Base-by-base conservation (phyloP, 2,113 vertebrate species). In the Salminus brasiliensis region DNA sequence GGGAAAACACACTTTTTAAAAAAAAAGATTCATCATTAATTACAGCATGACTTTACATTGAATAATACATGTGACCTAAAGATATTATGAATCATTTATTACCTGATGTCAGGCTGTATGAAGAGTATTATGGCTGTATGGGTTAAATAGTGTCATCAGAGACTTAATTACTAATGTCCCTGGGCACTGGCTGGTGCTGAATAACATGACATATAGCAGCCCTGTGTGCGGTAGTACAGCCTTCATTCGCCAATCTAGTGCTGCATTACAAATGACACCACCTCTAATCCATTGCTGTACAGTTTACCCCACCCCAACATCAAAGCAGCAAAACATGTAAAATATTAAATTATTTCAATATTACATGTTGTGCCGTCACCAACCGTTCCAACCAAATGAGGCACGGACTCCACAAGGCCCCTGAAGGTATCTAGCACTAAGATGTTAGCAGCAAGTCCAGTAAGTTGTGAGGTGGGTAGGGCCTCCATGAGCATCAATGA, bases 1-100 rank as follows among this genome's bases (percentile, higher is more conserved):
- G 30, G 32, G n/a, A 66, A 18, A n/a, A 66, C 2, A 66, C 32
- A 63, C 60, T 53, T n/a, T n/a, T n/a, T n/a, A n/a, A n/a, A n/a
- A n/a, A n/a, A n/a, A n/a, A n/a, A n/a, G n/a, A n/a, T 55, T 55
- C 1, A 10, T 55, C 52, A 25, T 55, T 55, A n/a, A 55, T 55
- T 55, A 55, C 9, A 25, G 62, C 32, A n/a, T 65, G 3, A 9
- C 32, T 21, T 1, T 23, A 8, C n/a, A 12, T 3, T 66, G 21
- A 66, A 65, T 65, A 65, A 65, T n/a, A n/a, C 4, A 36, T 65
- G 21, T 21, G 30, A 34, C 18, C 62, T 65, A n/a, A 53, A 65
- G 18, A 66, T 21, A n/a, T 39, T n/a, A 36, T 39, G 21, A 66
- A 39, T 39, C 18, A 39, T 36, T 66, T 39, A 39, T 66, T n/a